Evolutionary conservation across 2,888 invertebrate species (phyloP), one percentile per base, ranked within the genome.

Genomic region (Andrena bicolor): DNA sequence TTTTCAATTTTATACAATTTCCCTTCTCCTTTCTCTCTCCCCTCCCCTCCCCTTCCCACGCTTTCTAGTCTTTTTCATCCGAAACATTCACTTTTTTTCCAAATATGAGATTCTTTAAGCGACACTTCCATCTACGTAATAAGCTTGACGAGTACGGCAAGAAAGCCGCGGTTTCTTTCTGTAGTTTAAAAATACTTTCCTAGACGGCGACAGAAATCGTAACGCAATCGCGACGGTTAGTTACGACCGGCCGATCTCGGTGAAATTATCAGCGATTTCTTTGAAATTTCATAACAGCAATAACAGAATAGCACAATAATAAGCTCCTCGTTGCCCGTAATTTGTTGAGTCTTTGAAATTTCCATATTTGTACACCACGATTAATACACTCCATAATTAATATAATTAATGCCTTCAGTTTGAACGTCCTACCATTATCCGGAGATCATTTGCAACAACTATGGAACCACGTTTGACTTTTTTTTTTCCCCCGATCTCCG

Each of bases 281-380:
- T 76, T 73, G 70, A 84, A 82, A 86, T 86, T 83, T 82, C 79
- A 79, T 81, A 89, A 90, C 86, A 86, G 88, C 86, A 85, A 87
- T 88, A 86, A 85, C 81, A 80, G 83, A 86, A 71, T 86, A 87
- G 80, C 87, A 90, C 86, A 87, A 82, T 84, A 85, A 88, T 89
- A 91, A 91, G 90, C 87, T 91, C 90, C 89, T 88, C 85, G 80
- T 87, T 86, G 85, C 84, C 78, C 84, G 61, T 86, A 87, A 86
- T 90, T 89, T 87, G 79, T 88, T 82, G 89, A 91, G 91, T 91
- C 90, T 91, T 90, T 89, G 85, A 90, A 90, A 90, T 89, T 86
- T 89, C 56, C 86, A 83, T 83, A 77, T 91, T 90, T 90, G 90
- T 90, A 91, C 90, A 90, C 86, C 85, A 89, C 82, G 84, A 85